Conservation (phyloP, 1,140 invertebrate genomes). For the Heliconius nattereri region DNA sequence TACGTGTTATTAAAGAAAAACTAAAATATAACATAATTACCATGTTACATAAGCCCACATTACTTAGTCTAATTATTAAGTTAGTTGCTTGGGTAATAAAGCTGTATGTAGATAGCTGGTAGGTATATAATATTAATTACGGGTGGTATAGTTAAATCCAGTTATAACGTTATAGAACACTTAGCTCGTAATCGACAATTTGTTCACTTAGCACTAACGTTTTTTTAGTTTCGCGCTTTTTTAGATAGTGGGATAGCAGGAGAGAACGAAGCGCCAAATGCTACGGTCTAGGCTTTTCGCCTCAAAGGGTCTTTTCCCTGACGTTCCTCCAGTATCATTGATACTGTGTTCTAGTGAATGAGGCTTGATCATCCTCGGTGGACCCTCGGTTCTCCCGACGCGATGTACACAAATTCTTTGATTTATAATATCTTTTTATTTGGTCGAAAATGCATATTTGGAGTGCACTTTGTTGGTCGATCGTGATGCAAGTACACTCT, state of each 20-base stretch:
- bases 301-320: too few relatives aligned
- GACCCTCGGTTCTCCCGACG: too few relatives aligned
- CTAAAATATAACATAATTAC: not conserved
- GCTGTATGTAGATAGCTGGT: not conserved
- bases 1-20: conserved; percentile 2
- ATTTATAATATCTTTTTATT: not conserved
- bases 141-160: not conserved
- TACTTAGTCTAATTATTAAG: not conserved
- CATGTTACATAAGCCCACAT: not conserved
- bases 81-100: not conserved
- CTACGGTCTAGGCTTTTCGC: too few relatives aligned
- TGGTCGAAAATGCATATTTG: not conserved
- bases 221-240: too few relatives aligned
- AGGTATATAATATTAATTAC: not conserved
- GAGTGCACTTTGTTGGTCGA: too few relatives aligned
- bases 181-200: not conserved
- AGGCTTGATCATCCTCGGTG: too few relatives aligned
- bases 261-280: too few relatives aligned
- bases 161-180: not conserved
- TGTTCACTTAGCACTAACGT: not conserved
- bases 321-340: too few relatives aligned
- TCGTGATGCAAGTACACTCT: too few relatives aligned
- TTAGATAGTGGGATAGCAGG: too few relatives aligned
- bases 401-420: too few relatives aligned
- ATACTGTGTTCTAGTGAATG: too few relatives aligned